These are phyloP conservation scores for Artibeus jamaicensis DNA, from an alignment of 2,797 vertebrate genomes.

Conservation along the genomic window DNA sequence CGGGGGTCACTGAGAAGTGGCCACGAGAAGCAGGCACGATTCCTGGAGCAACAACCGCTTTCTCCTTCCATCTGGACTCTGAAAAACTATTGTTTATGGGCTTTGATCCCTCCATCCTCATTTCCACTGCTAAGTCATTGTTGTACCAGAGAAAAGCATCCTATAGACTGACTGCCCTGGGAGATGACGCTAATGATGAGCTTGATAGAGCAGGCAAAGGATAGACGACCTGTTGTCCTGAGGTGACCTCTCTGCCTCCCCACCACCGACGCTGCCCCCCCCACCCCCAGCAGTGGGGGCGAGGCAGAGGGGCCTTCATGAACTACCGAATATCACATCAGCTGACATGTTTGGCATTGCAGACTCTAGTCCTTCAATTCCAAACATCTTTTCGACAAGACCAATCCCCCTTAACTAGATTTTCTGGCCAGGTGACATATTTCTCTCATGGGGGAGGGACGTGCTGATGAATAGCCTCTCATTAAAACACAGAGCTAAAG, in stretches of 20 bases:
- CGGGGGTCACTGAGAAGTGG: background rate
- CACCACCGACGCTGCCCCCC: background rate
- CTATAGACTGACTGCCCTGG: conserved; percentile 22
- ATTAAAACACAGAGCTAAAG: conserved; percentile 62
- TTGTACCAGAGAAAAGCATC: conserved; percentile 10
- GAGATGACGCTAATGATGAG: conserved; percentile 45
- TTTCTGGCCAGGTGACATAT: conserved; percentile 39
- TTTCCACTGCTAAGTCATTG: conserved; percentile 46
- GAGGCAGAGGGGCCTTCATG: conserved; percentile 41
- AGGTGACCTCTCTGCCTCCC: background rate
- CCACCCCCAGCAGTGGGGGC: background rate
- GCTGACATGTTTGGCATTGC: background rate
- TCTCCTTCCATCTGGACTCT: background rate
- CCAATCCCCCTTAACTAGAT: conserved; percentile 39
- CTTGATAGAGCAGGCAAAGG: background rate
- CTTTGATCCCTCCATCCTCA: background rate
- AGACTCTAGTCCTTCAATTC: background rate
- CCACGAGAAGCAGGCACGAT: background rate
- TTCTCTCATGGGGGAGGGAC: conserved; percentile 50
- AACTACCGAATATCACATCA: conserved; percentile 26
- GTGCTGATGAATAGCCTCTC: conserved; percentile 61
- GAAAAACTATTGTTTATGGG: background rate
- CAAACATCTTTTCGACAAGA: conserved; percentile 48
- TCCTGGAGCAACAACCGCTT: background rate
- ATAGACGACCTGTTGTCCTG: background rate